Percentiles rank a stretch among this genome's conserved stretches.
These are phyloP conservation scores for Chalcosyrphus nemorum DNA, from an alignment of 2,888 invertebrate species.

Conservation along the genomic window DNA sequence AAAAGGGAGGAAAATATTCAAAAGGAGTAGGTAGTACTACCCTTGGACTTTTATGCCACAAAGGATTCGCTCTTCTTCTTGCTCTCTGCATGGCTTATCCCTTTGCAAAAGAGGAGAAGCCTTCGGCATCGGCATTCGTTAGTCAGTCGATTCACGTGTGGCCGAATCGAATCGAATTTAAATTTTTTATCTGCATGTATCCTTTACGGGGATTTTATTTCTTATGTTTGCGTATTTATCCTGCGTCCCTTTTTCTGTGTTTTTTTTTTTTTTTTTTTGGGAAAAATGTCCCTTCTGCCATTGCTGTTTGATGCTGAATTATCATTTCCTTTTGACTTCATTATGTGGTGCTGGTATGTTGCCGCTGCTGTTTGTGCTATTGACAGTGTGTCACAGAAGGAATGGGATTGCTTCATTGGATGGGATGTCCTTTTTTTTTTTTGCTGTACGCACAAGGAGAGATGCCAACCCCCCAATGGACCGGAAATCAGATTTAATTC, in stretches of 20 bases:
- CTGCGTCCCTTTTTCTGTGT: conserved; percentile 50
- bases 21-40: conserved; percentile 7
- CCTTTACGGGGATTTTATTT: conserved; percentile 70
- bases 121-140: conserved; percentile 57
- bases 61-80: conserved; percentile 45
- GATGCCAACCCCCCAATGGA: conserved; percentile 66
- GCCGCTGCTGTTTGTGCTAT: conserved; percentile 51
- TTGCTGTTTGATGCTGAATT: conserved; percentile 70
- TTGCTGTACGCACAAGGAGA: neutral
- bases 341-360: conserved; percentile 59
- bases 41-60: conserved; percentile 49
- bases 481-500: conserved; percentile 73
- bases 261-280: conserved; percentile 10
- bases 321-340: conserved; percentile 73
- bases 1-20: neutral
- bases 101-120: conserved; percentile 33
- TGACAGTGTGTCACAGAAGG: conserved; percentile 55
- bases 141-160: conserved; percentile 72
- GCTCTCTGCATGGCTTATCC: conserved; percentile 35
- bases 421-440: conserved; percentile 25
- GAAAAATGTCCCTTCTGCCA: conserved; percentile 57
- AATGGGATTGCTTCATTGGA: conserved; percentile 49
- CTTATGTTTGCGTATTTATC: conserved; percentile 72
- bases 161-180: conserved; percentile 72
- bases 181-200: conserved; percentile 71